Conservation (phyloP, 2,797 vertebrate species). For the Nasua narica region DNA sequence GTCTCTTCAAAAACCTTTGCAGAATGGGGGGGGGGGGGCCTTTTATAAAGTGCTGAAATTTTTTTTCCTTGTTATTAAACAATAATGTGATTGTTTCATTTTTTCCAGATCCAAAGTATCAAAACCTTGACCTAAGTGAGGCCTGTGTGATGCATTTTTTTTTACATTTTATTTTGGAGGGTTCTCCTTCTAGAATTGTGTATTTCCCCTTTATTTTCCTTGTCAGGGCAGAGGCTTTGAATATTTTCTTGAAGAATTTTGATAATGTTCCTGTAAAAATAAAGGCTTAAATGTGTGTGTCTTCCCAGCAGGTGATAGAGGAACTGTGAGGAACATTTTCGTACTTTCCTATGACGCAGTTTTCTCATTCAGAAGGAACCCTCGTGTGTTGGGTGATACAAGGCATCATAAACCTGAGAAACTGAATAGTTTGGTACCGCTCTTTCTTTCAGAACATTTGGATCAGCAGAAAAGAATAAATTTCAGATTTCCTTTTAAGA, state of each 20-base stretch:
- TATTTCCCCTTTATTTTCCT: conserved; percentile 8
- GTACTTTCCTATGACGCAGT: conserved; percentile 46
- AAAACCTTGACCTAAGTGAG: conserved; percentile 9
- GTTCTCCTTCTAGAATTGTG: neutral
- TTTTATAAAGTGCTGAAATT: neutral
- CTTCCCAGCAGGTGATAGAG: neutral
- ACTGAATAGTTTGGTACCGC: conserved; percentile 39
- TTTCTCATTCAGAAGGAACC: conserved; percentile 53
- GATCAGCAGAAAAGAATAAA: conserved; percentile 27
- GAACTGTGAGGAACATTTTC: conserved; percentile 50
- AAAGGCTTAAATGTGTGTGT: conserved; percentile 8
- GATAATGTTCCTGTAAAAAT: conserved; percentile 35
- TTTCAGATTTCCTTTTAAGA: conserved; percentile 50
- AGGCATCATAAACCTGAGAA: conserved; percentile 52
- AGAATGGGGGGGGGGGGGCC: neutral
- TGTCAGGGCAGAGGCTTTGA: neutral
- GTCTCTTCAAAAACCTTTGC: conserved; percentile 14
- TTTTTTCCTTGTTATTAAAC: neutral
- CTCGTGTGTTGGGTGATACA: neutral
- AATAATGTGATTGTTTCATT: neutral
- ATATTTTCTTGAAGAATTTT: conserved; percentile 43
- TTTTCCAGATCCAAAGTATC: neutral
- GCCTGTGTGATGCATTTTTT: neutral
- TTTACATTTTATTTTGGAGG: neutral
- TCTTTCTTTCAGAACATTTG: conserved; percentile 59